A percentile compares a stretch with the other conserved stretches of the same genome.
Evolutionary conservation across 2,888 invertebrate species (phyloP).

Genomic region (Dascillus cervinus): DNA sequence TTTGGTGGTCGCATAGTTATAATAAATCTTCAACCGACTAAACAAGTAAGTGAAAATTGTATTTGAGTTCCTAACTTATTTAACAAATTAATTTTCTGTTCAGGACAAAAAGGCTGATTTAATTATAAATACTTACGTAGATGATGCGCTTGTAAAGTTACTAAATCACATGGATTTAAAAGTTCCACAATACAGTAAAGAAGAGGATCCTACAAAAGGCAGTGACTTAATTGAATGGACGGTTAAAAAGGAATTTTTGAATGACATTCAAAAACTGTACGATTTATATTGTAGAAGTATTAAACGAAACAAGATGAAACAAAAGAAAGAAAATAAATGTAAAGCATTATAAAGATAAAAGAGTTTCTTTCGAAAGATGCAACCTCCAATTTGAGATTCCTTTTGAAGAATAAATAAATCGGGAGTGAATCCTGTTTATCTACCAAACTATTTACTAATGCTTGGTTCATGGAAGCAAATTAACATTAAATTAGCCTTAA

Average conservation of each 20-base stretch:
- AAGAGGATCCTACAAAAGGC: conserved; percentile 59
- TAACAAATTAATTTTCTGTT: background rate
- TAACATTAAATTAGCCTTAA: no score
- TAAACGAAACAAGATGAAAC: no score
- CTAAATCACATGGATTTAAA: conserved; percentile 66
- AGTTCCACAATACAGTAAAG: conserved; percentile 61
- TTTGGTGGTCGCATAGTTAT: conserved; percentile 85
- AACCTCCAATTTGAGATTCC: no score
- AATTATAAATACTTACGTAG: conserved; percentile 82
- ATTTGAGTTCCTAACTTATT: background rate
- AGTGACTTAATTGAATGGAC: conserved; percentile 62
- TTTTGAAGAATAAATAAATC: no score
- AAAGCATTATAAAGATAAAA: no score
- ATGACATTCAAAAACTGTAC: conserved; percentile 55
- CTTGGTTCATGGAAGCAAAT: no score
- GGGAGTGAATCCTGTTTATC: no score
- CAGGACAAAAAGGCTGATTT: conserved; percentile 88
- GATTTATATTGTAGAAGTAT: conserved; percentile 43
- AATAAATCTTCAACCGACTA: conserved; percentile 95
- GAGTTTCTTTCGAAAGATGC: no score
- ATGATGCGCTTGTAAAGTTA: conserved; percentile 67
- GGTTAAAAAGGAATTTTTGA: conserved; percentile 52
- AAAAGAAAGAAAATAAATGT: no score
- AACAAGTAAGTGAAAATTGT: conserved; percentile 65
- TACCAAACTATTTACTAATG: no score